A percentile compares a stretch with the other conserved stretches of the same genome.
Conservation (phyloP, 2,113 vertebrate species). For the Silurus meridionalis region DNA sequence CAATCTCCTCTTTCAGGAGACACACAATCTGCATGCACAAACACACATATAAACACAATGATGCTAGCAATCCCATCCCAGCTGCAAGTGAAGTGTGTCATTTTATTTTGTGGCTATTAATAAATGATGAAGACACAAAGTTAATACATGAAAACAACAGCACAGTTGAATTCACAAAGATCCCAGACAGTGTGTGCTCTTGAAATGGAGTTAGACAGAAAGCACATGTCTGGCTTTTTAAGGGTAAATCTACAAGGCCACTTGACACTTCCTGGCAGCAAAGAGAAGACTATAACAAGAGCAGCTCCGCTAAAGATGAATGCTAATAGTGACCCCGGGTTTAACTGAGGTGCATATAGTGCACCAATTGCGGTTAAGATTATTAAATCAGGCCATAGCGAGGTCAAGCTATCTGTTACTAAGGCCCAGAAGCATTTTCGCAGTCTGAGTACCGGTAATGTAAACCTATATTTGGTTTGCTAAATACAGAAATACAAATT, state of each 20-base stretch:
- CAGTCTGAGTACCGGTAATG: background rate
- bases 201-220: background rate
- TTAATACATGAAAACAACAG: background rate
- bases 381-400: background rate
- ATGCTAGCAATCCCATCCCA: background rate
- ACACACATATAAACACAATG: constrained; percentile 21
- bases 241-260: background rate
- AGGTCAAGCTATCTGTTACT: background rate
- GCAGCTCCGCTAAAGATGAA: background rate
- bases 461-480: background rate
- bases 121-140: background rate
- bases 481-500: background rate
- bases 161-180: background rate
- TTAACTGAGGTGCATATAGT: background rate
- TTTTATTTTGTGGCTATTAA: too few species aligned
- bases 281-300: background rate
- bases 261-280: background rate
- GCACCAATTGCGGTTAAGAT: background rate
- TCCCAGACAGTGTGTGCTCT: background rate
- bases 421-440: background rate
- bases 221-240: background rate
- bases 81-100: background rate
- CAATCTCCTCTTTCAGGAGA: constrained; percentile 94
- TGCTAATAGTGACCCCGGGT: background rate
- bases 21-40: constrained; percentile 82